phyloP scores from a whole-genome alignment of 2,113 vertebrate genomes.

The Ochotona princeps region DNA sequence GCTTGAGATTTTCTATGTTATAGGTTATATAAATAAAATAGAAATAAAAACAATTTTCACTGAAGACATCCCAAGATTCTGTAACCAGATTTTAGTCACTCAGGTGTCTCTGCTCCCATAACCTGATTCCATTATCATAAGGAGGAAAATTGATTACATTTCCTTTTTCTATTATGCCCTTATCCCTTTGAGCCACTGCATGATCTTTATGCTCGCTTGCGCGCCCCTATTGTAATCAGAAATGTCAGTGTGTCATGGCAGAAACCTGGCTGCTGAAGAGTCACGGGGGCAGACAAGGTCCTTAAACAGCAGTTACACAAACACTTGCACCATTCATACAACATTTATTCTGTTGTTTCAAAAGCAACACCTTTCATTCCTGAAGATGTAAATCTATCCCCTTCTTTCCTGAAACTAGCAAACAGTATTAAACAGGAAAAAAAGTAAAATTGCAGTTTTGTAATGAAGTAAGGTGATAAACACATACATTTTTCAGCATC shows the following conservation, averaged over 20 bases:
- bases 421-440: constrained; percentile 2
- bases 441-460: not conserved
- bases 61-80: constrained; percentile 6
- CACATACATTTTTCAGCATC: constrained; percentile 33
- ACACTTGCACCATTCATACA: not conserved
- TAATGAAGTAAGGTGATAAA: constrained; percentile 11
- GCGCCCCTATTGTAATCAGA: not conserved
- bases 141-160: not conserved
- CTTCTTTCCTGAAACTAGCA: constrained; percentile 32
- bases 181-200: constrained; percentile 1
- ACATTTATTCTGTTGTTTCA: constrained; percentile 59
- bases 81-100: not conserved
- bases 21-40: not conserved
- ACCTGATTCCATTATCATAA: constrained; percentile 12
- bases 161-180: not conserved
- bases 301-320: not conserved
- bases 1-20: not conserved
- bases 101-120: not conserved
- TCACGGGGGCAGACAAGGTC: not conserved
- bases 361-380: constrained; percentile 41
- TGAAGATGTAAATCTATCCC: constrained; percentile 12
- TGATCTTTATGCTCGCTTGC: constrained; percentile 6
- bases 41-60: not conserved
- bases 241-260: not conserved
- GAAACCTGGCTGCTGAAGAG: not conserved